Conservation (phyloP, 2,797 vertebrate species). For the Sciaenops ocellatus region DNA sequence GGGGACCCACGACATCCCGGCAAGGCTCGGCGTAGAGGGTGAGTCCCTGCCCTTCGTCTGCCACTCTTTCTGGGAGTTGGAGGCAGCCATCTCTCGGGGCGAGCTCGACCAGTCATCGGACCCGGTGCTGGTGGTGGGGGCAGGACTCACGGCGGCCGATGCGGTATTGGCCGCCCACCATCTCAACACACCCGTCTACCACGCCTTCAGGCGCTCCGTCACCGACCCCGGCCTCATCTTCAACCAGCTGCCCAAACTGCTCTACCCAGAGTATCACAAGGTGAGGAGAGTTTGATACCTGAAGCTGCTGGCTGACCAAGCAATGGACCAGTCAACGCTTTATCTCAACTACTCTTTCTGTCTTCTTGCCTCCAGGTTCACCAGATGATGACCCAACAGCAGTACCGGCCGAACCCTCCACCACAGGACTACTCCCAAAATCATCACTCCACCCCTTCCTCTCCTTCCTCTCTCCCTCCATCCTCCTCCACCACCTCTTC, state of each 20-base stretch:
- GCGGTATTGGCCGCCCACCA: constrained; percentile 86
- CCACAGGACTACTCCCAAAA: constrained; percentile 26
- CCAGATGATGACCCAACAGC: constrained; percentile 90
- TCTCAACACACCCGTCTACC: constrained; percentile 84
- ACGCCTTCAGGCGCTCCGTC: constrained; percentile 84
- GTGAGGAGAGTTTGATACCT: constrained; percentile 55
- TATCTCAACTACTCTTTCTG: not conserved
- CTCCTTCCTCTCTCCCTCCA: not conserved
- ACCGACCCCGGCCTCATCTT: constrained; percentile 85
- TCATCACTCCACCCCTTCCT: constrained; percentile 9
- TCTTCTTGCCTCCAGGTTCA: constrained; percentile 71
- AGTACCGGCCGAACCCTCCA: constrained; percentile 52
- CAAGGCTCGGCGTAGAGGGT: constrained; percentile 82
- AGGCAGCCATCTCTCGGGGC: constrained; percentile 81
- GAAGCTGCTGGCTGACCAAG: not conserved
- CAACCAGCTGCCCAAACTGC: constrained; percentile 88
- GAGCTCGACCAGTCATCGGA: constrained; percentile 78
- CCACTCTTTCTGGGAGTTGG: constrained; percentile 88
- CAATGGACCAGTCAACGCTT: not conserved
- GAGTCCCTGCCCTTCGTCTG: constrained; percentile 85
- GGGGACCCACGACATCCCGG: constrained; percentile 87
- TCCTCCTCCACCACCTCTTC: constrained; percentile 18
- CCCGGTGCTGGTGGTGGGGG: constrained; percentile 87
- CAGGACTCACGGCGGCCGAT: constrained; percentile 87
- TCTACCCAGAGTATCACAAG: constrained; percentile 91